Evolutionary conservation across 2,888 invertebrate genomes (phyloP).

Genomic region (Candidula unifasciata): DNA sequence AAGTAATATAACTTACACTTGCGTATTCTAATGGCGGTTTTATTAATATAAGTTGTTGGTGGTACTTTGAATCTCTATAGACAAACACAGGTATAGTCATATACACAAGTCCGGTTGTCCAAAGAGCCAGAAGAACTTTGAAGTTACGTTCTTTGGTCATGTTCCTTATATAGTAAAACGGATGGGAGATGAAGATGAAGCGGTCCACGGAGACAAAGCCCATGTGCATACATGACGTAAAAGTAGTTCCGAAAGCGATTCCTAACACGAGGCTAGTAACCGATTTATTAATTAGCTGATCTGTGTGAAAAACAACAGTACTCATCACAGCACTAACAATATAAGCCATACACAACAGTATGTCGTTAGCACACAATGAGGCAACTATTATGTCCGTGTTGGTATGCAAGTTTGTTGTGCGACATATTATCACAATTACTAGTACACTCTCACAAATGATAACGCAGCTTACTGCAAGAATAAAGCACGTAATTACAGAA

Average conservation of each 20-base stretch:
- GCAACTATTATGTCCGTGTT: background rate
- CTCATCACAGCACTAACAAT: background rate
- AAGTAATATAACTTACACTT: background rate
- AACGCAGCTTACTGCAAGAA: background rate
- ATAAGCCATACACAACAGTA: background rate
- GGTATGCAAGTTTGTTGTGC: constrained; percentile 12
- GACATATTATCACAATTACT: background rate
- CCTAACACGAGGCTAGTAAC: background rate
- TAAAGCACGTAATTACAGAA: no score
- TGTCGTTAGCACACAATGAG: background rate
- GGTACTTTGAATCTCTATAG: background rate
- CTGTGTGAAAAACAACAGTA: no score
- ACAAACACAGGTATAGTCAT: background rate
- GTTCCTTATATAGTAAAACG: no score
- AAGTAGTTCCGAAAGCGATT: background rate
- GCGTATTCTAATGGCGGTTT: background rate
- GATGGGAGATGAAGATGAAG: constrained; percentile 8
- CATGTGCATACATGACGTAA: background rate
- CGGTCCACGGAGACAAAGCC: constrained; percentile 6
- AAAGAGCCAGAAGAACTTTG: no score
- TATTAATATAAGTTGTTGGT: background rate
- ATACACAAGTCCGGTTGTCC: background rate
- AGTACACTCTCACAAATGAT: background rate
- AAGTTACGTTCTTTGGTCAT: no score
- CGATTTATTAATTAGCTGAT: no score